These are phyloP conservation scores for Brachyhypopomus gauderio DNA, from an alignment of 2,113 vertebrate species.

Conservation along the genomic window DNA sequence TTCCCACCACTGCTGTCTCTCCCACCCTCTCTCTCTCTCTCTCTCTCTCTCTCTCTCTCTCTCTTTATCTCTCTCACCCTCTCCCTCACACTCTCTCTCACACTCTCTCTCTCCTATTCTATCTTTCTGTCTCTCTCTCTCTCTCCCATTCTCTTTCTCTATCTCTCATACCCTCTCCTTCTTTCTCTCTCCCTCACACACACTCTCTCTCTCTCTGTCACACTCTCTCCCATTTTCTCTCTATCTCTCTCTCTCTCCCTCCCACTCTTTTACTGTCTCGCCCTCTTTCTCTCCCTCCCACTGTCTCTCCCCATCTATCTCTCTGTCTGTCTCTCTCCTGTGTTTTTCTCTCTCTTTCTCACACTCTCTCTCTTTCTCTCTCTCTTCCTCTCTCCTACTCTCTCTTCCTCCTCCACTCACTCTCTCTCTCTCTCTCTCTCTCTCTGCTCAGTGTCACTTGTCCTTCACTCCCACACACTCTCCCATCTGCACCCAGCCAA, in stretches of 20 bases:
- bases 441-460: slow-evolving; percentile 53
- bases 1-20: too few relatives aligned
- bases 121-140: not conserved
- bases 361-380: slow-evolving; percentile 15
- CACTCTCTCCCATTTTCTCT: slow-evolving; percentile 56
- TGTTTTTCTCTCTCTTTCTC: slow-evolving; percentile 56
- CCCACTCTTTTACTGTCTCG: not conserved
- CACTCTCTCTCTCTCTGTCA: not conserved
- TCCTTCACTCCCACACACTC: slow-evolving; percentile 63
- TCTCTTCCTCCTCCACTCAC: slow-evolving; percentile 2
- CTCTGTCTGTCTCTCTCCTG: not conserved
- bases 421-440: slow-evolving; percentile 55
- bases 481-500: slow-evolving; percentile 59
- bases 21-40: slow-evolving; percentile 16
- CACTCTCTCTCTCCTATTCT: slow-evolving; percentile 13
- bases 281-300: slow-evolving; percentile 13
- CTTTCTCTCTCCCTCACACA: not conserved
- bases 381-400: not conserved
- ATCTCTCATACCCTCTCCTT: slow-evolving; percentile 55
- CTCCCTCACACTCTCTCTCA: slow-evolving; percentile 47
- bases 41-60: slow-evolving; percentile 7
- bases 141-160: not conserved
- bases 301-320: slow-evolving; percentile 22
- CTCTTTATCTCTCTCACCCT: slow-evolving; percentile 19
- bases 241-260: slow-evolving; percentile 10